These are phyloP conservation scores for Lobophora halterata DNA, from an alignment of 2,888 invertebrate genomes.

Conservation along the genomic window DNA sequence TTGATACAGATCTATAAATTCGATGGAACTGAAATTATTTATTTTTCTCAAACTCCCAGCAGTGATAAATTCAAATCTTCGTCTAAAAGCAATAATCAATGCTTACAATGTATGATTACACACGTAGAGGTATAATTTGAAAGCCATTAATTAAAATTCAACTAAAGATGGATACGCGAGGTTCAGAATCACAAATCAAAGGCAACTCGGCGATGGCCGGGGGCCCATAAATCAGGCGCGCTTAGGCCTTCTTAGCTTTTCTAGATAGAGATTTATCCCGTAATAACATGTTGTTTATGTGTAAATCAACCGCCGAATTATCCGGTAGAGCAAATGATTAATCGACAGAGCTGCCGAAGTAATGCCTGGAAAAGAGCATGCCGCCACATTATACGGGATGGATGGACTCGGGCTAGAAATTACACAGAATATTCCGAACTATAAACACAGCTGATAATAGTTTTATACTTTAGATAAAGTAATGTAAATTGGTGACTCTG, in stretches of 20 bases:
- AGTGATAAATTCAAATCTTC: slow-evolving; percentile 53
- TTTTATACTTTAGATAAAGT: too few species aligned
- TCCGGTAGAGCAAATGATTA: slow-evolving; percentile 79
- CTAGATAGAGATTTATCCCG: slow-evolving; percentile 81
- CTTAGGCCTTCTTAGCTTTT: slow-evolving; percentile 81
- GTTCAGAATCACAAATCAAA: slow-evolving; percentile 73
- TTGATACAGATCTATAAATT: slow-evolving; percentile 15
- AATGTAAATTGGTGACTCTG: too few species aligned
- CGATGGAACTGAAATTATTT: slow-evolving; percentile 18
- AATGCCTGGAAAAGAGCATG: slow-evolving; percentile 48
- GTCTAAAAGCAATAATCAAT: slow-evolving; percentile 72
- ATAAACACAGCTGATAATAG: too few species aligned
- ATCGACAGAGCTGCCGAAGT: slow-evolving; percentile 68
- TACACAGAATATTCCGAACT: too few species aligned
- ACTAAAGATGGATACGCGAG: slow-evolving; percentile 74
- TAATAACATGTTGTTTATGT: slow-evolving; percentile 80
- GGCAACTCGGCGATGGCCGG: slow-evolving; percentile 63
- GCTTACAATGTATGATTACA: slow-evolving; percentile 68
- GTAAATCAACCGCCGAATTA: slow-evolving; percentile 80
- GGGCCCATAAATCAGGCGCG: slow-evolving; percentile 73
- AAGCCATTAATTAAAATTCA: slow-evolving; percentile 77
- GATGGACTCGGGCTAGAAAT: too few species aligned
- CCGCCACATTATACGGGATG: too few species aligned
- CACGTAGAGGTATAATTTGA: slow-evolving; percentile 67
- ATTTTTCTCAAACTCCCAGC: slow-evolving; percentile 31